phyloP scores from a whole-genome alignment of 1,140 invertebrate genomes.

The Tetraneura akinire region DNA sequence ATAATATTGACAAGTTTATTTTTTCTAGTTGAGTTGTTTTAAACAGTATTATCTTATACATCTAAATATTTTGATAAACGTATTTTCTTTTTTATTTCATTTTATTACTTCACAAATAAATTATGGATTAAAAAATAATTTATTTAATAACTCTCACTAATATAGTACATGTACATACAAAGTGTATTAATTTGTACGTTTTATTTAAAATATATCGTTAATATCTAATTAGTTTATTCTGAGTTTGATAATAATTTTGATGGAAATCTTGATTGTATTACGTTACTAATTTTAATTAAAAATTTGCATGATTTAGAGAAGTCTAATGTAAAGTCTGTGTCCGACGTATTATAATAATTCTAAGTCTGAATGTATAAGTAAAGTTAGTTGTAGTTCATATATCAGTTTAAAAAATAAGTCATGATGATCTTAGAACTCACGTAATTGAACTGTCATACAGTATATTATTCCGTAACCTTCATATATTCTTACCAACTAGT shows the following conservation, averaged over 20 bases:
- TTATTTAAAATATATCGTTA: too few species aligned
- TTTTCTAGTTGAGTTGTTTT: not conserved
- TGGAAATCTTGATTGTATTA: not conserved
- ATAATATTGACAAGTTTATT: too few species aligned
- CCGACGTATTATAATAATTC: not conserved
- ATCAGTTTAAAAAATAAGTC: not conserved
- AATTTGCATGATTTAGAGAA: not conserved
- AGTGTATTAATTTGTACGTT: too few species aligned
- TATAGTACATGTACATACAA: too few species aligned
- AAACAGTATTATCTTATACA: not conserved
- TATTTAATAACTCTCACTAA: too few species aligned
- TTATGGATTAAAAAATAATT: too few species aligned
- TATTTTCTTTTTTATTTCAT: too few species aligned
- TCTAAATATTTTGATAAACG: too few species aligned
- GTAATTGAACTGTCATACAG: not conserved
- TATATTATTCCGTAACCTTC: not conserved
- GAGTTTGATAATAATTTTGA: not conserved
- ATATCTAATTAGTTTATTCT: too few species aligned
- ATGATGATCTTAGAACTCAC: not conserved
- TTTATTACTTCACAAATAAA: too few species aligned
- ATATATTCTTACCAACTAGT: not conserved
- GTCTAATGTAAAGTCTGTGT: not conserved
- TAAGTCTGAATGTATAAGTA: not conserved
- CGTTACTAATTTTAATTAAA: slow-evolving; percentile 10
- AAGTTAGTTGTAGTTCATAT: not conserved